Evolutionary conservation across 2,797 vertebrate genomes (phyloP).

Genomic region (Brachyalestes nurse): DNA sequence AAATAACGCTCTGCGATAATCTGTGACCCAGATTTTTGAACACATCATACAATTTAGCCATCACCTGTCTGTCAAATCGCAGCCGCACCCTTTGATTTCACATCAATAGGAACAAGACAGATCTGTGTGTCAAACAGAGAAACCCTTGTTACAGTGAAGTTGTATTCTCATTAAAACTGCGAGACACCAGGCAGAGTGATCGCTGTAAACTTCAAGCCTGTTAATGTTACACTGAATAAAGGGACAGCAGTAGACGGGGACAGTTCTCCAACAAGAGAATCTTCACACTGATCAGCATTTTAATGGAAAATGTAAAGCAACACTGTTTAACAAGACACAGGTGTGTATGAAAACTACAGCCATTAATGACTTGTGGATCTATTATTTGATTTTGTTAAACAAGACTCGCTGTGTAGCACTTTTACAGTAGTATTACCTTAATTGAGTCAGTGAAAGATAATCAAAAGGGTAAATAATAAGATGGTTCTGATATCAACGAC

Average conservation of each 20-base stretch:
- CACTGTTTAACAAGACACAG: neutral
- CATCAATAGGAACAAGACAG: slow-evolving; percentile 62
- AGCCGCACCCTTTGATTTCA: slow-evolving; percentile 57
- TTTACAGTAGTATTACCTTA: neutral
- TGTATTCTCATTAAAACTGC: slow-evolving; percentile 51
- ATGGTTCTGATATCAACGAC: neutral
- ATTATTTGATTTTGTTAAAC: neutral
- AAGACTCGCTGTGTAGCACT: neutral
- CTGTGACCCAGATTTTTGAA: slow-evolving; percentile 59
- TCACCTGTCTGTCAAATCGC: slow-evolving; percentile 56
- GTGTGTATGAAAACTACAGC: neutral
- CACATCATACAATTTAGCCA: slow-evolving; percentile 36
- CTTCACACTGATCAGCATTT: neutral
- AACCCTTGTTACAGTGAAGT: slow-evolving; percentile 39
- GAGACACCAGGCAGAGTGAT: neutral
- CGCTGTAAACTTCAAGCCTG: slow-evolving; percentile 32
- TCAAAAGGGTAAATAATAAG: neutral
- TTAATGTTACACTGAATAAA: neutral
- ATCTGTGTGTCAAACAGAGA: slow-evolving; percentile 56
- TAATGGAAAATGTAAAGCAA: slow-evolving; percentile 10
- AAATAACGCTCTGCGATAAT: slow-evolving; percentile 41
- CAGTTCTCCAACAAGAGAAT: neutral
- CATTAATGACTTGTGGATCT: neutral
- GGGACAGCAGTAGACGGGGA: neutral
- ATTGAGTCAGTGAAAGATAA: neutral